Evolutionary conservation across 64 coral and sea anemone genomes (phyloP).

Genomic region (Montipora efflorescens): DNA sequence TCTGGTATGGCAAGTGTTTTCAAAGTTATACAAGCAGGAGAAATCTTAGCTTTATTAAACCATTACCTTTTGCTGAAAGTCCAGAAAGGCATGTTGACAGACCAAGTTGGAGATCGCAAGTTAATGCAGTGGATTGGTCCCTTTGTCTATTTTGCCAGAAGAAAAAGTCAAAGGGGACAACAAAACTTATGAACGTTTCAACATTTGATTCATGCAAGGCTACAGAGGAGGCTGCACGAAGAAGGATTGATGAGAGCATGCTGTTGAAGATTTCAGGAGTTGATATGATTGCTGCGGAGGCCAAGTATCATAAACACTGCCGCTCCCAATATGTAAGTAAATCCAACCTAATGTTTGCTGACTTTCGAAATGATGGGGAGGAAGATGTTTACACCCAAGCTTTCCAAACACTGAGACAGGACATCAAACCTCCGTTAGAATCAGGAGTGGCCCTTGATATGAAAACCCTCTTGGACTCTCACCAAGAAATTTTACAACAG

Average conservation of each 20-base stretch:
- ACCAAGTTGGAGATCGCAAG: conserved; percentile 16
- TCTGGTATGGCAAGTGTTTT: conserved; percentile 63
- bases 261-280: conserved; percentile 42
- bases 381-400: conserved; percentile 40
- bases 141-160: conserved; percentile 35
- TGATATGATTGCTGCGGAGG: conserved; percentile 67
- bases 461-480: conserved; percentile 34
- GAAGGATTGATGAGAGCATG: conserved; percentile 48
- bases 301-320: conserved; percentile 51
- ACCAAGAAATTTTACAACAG: conserved; percentile 26
- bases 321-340: conserved; percentile 7
- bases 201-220: conserved; percentile 20
- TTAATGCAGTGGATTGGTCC: background rate
- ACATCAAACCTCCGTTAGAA: conserved; percentile 27
- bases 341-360: conserved; percentile 16
- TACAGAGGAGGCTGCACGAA: conserved; percentile 12
- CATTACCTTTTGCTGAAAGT: background rate
- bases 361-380: background rate
- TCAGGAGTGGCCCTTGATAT: conserved; percentile 13
- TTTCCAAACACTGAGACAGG: background rate
- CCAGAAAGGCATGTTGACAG: background rate
- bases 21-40: conserved; percentile 63
- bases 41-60: conserved; percentile 19
- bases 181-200: conserved; percentile 7
- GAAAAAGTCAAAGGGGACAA: background rate